Conservation (phyloP, 2,888 invertebrate genomes). For the Cephus nigrinus region DNA sequence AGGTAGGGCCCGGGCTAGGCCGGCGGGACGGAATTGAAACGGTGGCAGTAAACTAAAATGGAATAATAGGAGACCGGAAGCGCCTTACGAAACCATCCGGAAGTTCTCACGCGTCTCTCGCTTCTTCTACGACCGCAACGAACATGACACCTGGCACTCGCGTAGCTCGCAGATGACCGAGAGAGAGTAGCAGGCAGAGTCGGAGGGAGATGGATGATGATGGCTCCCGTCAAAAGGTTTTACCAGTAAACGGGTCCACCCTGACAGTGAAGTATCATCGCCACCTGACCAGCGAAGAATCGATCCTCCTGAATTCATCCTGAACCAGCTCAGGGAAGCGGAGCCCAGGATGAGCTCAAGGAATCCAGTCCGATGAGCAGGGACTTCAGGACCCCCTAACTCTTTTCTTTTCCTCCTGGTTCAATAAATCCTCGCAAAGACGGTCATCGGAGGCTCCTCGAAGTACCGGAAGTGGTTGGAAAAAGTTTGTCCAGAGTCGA, state of each 20-base stretch:
- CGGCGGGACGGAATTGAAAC: constrained; percentile 34
- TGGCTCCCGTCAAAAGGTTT: not conserved
- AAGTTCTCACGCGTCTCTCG: constrained; percentile 66
- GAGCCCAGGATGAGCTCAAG: not conserved
- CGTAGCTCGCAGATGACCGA: constrained; percentile 42
- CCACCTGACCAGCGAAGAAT: not conserved
- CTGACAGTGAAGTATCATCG: not conserved
- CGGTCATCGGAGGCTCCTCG: not conserved
- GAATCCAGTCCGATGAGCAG: not conserved
- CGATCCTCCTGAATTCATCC: not conserved
- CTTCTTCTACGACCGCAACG: constrained; percentile 63
- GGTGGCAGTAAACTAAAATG: constrained; percentile 59
- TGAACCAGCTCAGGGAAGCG: not conserved
- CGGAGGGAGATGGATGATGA: not conserved
- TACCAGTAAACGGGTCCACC: not conserved
- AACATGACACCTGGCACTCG: constrained; percentile 65
- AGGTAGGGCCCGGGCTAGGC: constrained; percentile 13
- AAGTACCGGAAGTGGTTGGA: not conserved
- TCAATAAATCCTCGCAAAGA: not conserved
- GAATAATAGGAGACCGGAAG: constrained; percentile 64
- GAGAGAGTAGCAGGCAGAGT: not conserved
- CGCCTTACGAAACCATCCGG: constrained; percentile 61
- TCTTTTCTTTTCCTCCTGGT: not conserved
- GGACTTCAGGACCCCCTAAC: not conserved
- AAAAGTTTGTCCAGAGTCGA: not conserved